Evolutionary conservation across 2,113 vertebrate genomes (phyloP).

Genomic region (Ammospiza nelsoni): DNA sequence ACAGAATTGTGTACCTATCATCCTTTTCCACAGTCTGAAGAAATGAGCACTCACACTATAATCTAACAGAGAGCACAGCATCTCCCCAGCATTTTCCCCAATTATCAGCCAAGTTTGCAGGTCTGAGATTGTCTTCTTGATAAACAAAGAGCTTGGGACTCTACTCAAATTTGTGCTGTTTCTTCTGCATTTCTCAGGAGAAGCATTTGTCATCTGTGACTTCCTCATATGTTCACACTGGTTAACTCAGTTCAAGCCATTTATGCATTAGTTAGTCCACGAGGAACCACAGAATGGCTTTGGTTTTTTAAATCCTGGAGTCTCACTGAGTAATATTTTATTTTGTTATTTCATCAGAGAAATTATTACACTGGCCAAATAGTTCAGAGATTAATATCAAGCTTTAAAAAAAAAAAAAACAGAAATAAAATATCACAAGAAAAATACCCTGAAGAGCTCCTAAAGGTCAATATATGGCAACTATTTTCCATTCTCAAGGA

Average conservation of each 20-base stretch:
- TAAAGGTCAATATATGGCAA: background rate
- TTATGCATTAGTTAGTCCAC: background rate
- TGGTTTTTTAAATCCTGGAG: background rate
- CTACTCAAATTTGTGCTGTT: background rate
- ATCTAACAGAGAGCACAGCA: background rate
- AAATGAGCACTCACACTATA: background rate
- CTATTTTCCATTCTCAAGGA: background rate
- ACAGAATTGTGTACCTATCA: background rate
- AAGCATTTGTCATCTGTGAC: background rate
- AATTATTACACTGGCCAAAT: background rate
- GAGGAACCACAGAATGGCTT: background rate
- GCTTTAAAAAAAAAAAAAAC: background rate
- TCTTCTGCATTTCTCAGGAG: background rate
- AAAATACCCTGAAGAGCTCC: background rate
- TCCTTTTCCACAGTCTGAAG: background rate
- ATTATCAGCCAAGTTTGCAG: background rate
- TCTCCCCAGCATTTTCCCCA: background rate
- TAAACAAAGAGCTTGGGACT: background rate
- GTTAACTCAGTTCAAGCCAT: background rate
- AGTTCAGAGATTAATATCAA: background rate
- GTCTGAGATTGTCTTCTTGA: background rate
- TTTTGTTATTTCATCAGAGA: background rate
- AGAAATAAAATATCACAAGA: background rate
- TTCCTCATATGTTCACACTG: background rate
- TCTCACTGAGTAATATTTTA: background rate